phyloP scores from a whole-genome alignment of 2,797 vertebrate species.

The Anguilla pacifica region DNA sequence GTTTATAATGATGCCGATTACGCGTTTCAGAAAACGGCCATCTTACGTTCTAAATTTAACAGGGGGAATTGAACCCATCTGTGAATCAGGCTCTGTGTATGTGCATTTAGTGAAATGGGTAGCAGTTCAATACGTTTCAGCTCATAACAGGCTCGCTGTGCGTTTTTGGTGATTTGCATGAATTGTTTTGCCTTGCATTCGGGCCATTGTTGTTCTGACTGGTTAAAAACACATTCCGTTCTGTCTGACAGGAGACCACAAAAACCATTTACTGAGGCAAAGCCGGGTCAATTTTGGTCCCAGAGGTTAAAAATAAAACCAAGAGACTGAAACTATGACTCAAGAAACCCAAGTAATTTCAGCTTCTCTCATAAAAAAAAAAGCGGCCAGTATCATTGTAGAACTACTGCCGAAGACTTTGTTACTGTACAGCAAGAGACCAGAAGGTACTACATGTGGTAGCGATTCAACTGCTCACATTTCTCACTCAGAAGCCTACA shows the following conservation, averaged over 20 bases:
- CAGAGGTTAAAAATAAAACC: conserved; percentile 29
- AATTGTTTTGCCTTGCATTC: not conserved
- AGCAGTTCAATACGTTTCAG: not conserved
- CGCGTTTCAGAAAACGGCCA: not conserved
- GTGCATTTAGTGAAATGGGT: not conserved
- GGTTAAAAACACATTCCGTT: not conserved
- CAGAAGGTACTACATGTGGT: conserved; percentile 9
- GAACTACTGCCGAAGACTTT: not conserved
- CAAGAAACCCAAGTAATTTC: not conserved
- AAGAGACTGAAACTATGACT: not conserved
- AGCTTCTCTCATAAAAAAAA: not conserved
- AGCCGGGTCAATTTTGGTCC: conserved; percentile 12
- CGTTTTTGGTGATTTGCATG: not conserved
- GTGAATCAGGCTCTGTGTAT: not conserved
- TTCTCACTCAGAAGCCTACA: not conserved
- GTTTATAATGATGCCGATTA: not conserved
- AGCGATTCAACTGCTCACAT: conserved; percentile 20
- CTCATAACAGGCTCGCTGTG: not conserved
- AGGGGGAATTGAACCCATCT: not conserved
- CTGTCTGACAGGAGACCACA: not conserved
- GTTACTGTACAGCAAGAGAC: conserved; percentile 11
- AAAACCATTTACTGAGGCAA: conserved; percentile 20
- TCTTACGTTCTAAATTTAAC: not conserved
- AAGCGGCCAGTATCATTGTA: conserved; percentile 20
- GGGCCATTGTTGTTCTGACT: not conserved